A percentile compares a stretch with the other conserved stretches of the same genome.
These are phyloP conservation scores for Leptopilina drosophilae DNA, from an alignment of 2,888 invertebrate species.

Conservation along the genomic window DNA sequence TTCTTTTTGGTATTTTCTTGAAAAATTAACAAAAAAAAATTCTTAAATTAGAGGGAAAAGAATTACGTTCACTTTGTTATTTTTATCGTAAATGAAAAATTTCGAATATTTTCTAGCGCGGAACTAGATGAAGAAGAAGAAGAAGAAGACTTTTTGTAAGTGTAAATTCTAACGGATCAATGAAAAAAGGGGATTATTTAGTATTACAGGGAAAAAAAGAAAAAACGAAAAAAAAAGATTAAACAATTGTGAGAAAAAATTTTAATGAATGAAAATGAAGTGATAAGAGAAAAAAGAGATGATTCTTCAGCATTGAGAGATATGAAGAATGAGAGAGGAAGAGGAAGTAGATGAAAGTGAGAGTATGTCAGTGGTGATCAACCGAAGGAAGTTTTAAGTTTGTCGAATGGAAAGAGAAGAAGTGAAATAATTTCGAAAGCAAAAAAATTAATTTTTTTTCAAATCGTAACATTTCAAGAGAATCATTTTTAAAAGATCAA, in stretches of 20 bases:
- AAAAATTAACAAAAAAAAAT: no score
- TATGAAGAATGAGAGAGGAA: conserved; percentile 37
- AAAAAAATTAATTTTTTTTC: no score
- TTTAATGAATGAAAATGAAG: neutral
- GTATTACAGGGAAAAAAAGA: neutral
- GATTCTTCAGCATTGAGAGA: conserved; percentile 24
- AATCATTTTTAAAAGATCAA: neutral
- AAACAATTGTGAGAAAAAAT: conserved; percentile 1
- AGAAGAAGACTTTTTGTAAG: no score
- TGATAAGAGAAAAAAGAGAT: neutral
- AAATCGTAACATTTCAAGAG: neutral
- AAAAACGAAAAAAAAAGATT: neutral
- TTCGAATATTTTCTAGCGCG: no score
- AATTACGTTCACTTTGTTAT: no score
- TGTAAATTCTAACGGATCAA: neutral
- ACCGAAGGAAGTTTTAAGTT: neutral
- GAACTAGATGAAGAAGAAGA: no score
- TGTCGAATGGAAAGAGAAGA: neutral
- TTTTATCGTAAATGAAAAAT: no score
- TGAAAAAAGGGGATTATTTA: neutral
- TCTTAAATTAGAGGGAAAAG: no score
- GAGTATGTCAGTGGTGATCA: conserved; percentile 37
- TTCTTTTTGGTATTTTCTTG: neutral
- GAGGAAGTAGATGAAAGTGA: conserved; percentile 38
- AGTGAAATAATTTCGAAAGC: no score